These are phyloP conservation scores for Accipiter cooperii DNA, from an alignment of 2,113 vertebrate species.

Conservation along the genomic window DNA sequence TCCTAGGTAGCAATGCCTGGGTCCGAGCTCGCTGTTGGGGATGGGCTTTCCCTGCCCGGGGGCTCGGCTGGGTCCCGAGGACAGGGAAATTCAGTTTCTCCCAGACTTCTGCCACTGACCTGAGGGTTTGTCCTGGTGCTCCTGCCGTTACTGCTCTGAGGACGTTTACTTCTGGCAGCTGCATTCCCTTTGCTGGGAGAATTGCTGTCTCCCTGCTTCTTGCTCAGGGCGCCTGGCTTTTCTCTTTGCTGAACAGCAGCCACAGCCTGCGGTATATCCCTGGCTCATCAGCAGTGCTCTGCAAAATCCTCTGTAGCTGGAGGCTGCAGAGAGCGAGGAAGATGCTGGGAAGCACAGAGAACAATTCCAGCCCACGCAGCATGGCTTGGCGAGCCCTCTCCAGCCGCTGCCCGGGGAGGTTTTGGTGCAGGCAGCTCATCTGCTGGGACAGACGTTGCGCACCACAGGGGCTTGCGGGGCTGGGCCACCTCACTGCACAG, in stretches of 20 bases:
- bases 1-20: rapidly evolving
- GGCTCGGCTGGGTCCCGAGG: background rate
- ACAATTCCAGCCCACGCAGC: background rate
- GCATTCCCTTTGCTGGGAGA: background rate
- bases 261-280: background rate
- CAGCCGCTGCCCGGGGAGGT: background rate
- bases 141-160: background rate
- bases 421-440: background rate
- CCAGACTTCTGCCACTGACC: background rate
- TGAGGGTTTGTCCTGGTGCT: background rate
- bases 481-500: too few relatives aligned
- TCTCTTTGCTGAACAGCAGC: background rate
- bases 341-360: background rate
- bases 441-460: background rate
- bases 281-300: background rate
- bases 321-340: background rate
- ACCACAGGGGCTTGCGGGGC: too few relatives aligned
- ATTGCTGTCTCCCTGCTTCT: too few relatives aligned
- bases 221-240: background rate
- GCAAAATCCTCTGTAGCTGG: background rate
- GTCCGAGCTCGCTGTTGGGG: rapidly evolving
- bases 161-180: background rate
- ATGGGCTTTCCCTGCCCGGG: background rate
- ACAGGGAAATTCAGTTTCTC: background rate
- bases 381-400: background rate